Conservation (phyloP, 2,113 vertebrate species). For the Trochalopteron elliotii region DNA sequence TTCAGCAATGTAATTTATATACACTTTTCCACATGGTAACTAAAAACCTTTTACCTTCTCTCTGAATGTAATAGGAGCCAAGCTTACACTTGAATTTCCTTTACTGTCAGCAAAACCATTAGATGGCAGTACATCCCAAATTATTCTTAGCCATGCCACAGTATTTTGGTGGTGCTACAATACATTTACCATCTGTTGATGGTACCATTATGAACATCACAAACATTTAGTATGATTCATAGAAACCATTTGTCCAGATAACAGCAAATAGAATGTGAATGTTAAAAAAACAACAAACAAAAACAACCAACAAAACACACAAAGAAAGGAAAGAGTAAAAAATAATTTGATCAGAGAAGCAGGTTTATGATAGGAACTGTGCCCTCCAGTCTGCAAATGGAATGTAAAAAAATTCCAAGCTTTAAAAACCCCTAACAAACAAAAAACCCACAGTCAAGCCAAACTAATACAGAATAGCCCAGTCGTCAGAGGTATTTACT, state of each 20-base stretch:
- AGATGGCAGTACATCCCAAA: conserved; percentile 60
- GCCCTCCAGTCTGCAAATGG: not conserved
- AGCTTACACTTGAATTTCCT: not conserved
- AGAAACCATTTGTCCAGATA: not conserved
- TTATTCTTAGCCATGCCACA: not conserved
- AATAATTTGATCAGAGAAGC: not conserved
- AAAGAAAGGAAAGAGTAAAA: not conserved
- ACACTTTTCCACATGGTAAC: not conserved
- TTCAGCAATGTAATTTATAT: not conserved
- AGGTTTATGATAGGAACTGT: not conserved
- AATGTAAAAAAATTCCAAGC: not conserved
- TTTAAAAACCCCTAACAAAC: not conserved
- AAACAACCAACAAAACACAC: not conserved
- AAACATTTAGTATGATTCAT: not conserved
- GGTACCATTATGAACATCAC: not conserved
- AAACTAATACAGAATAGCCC: not conserved
- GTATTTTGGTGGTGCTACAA: not conserved
- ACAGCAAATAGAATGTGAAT: not conserved
- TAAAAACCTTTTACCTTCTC: not conserved
- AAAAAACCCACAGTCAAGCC: not conserved
- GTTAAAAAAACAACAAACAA: not conserved
- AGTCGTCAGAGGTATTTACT: not conserved
- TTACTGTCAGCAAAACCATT: conserved; percentile 1
- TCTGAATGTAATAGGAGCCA: not conserved
- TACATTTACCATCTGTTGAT: not conserved